phyloP scores from a whole-genome alignment of 2,113 vertebrate species.

The Emydocephalus ijimae region DNA sequence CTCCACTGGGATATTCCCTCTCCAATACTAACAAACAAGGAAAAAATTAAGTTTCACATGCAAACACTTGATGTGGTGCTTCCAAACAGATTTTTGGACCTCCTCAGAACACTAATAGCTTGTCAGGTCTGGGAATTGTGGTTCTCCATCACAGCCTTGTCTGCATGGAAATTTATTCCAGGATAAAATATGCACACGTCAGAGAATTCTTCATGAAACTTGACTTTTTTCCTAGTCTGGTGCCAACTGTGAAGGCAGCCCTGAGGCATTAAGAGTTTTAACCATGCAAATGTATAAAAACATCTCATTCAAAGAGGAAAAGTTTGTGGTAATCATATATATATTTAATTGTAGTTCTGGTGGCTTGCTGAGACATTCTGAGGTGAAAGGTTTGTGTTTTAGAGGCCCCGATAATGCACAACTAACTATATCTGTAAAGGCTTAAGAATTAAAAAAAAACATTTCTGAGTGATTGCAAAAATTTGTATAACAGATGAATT shows the following conservation, averaged over 20 bases:
- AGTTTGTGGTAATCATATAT: not conserved
- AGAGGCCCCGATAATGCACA: too few relatives aligned
- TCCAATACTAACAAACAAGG: not conserved
- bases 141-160: not conserved
- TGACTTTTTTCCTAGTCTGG: not conserved
- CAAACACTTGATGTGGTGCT: fast-evolving
- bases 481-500: not conserved
- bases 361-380: not conserved
- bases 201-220: not conserved
- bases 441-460: not conserved
- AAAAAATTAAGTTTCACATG: not conserved
- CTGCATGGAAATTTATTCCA: slow-evolving; percentile 6
- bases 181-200: not conserved
- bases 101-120: slow-evolving; percentile 24
- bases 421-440: not conserved
- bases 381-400: not conserved
- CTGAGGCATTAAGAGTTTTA: slow-evolving; percentile 3
- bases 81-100: not conserved
- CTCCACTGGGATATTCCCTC: not conserved
- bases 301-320: not conserved
- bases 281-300: not conserved
- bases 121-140: slow-evolving; percentile 16
- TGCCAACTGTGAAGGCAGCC: not conserved
- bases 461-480: not conserved
- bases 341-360: not conserved